Evolutionary conservation across 2,797 vertebrate genomes (phyloP).

Genomic region (Microtus obscurus): DNA sequence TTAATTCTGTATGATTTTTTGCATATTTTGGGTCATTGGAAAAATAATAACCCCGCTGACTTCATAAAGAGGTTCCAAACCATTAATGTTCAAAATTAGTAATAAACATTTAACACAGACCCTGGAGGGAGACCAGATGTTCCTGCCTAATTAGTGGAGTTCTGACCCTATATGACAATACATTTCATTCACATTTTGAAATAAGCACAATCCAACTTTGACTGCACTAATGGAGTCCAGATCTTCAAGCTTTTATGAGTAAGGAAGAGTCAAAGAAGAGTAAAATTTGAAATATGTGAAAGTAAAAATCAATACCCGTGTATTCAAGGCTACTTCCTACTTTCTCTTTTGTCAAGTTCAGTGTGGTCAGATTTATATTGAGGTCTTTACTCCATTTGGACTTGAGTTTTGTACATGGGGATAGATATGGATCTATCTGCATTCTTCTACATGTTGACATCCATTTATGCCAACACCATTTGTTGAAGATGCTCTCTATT

Average conservation of each 20-base stretch:
- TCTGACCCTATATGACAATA: slow-evolving; percentile 47
- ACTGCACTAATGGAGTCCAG: background rate
- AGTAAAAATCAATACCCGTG: background rate
- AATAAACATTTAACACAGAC: slow-evolving; percentile 78
- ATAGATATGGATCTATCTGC: too few species aligned
- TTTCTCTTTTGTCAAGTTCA: too few species aligned
- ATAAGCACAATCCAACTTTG: slow-evolving; percentile 50
- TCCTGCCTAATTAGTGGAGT: slow-evolving; percentile 74
- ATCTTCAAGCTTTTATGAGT: background rate
- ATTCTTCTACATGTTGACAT: too few species aligned
- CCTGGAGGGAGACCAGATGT: slow-evolving; percentile 78
- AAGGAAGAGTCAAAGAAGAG: slow-evolving; percentile 35
- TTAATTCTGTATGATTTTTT: background rate
- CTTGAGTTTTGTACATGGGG: too few species aligned
- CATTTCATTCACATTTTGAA: slow-evolving; percentile 76
- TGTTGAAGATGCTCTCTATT: too few species aligned
- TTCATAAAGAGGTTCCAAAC: slow-evolving; percentile 77
- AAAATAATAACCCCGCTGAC: slow-evolving; percentile 72
- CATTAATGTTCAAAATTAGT: slow-evolving; percentile 82
- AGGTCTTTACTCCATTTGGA: too few species aligned
- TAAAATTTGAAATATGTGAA: background rate
- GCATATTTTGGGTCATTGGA: slow-evolving; percentile 49
- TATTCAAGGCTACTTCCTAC: too few species aligned
- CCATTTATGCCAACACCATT: too few species aligned
- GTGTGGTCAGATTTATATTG: too few species aligned